A percentile compares a stretch with the other conserved stretches of the same genome.
These are phyloP conservation scores for Dicranocentrus wangi DNA, from an alignment of 2,888 invertebrate genomes.

Conservation along the genomic window DNA sequence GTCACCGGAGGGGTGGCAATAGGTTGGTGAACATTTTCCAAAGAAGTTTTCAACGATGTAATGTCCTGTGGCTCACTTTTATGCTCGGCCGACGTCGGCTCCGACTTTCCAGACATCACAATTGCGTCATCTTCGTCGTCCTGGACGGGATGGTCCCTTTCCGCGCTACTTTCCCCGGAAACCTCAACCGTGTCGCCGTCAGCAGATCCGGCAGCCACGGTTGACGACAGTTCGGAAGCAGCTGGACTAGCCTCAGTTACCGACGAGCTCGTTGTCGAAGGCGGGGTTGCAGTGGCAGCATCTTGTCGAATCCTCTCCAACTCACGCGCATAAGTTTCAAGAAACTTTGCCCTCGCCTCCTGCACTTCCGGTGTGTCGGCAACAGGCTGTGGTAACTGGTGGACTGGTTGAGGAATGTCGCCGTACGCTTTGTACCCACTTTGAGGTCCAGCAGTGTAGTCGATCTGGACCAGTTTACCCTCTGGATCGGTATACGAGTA, in stretches of 20 bases:
- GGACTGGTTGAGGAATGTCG: constrained; percentile 75
- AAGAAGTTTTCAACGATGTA: constrained; percentile 5
- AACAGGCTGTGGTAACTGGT: constrained; percentile 75
- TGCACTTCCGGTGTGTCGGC: constrained; percentile 83
- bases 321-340: constrained; percentile 66
- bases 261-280: constrained; percentile 78
- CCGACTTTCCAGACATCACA: constrained; percentile 23
- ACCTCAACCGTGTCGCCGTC: constrained; percentile 3
- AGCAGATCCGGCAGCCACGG: neutral
- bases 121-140: constrained; percentile 16
- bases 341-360: constrained; percentile 78
- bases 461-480: constrained; percentile 80
- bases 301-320: constrained; percentile 28
- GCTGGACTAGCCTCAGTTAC: constrained; percentile 75
- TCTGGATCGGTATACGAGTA: constrained; percentile 81
- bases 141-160: neutral
- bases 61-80: constrained; percentile 4
- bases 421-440: constrained; percentile 86
- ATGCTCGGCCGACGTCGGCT: neutral
- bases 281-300: constrained; percentile 41
- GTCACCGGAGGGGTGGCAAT: neutral
- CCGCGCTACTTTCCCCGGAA: constrained; percentile 1
- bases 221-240: neutral
- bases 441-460: constrained; percentile 67
- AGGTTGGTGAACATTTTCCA: constrained; percentile 3